These are phyloP conservation scores for Acleris laterana DNA, from an alignment of 2,888 invertebrate genomes.

Conservation along the genomic window DNA sequence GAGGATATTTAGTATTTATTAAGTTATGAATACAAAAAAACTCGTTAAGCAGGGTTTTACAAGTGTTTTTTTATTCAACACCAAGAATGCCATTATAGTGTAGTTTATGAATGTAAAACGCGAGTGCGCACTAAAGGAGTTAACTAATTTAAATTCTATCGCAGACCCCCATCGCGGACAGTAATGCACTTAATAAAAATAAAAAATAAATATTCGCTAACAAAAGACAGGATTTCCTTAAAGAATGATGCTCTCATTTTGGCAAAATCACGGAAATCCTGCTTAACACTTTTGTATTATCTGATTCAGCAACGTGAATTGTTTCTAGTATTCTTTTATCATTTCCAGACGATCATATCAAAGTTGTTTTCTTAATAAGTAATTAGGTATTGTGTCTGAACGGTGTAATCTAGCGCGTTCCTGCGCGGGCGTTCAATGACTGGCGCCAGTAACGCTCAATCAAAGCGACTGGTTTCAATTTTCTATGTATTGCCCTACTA, in stretches of 20 bases:
- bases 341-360: conserved; percentile 4
- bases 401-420: too few relatives aligned
- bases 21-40: not conserved
- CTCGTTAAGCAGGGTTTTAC: not conserved
- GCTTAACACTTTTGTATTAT: not conserved
- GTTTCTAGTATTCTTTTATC: conserved; percentile 17
- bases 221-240: conserved; percentile 26
- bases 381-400: too few relatives aligned
- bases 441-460: too few relatives aligned
- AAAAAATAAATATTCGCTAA: not conserved
- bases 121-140: not conserved
- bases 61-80: conserved; percentile 4
- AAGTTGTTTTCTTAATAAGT: too few relatives aligned
- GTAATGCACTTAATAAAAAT: not conserved
- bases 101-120: conserved; percentile 3
- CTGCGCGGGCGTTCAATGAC: too few relatives aligned
- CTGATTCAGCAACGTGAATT: conserved; percentile 3
- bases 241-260: conserved; percentile 5
- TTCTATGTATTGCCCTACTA: too few relatives aligned
- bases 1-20: not conserved
- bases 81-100: not conserved
- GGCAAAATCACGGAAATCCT: conserved; percentile 29
- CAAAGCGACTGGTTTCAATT: too few relatives aligned
- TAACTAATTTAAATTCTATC: conserved; percentile 4
- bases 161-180: not conserved